These are phyloP conservation scores for Portunus trituberculatus DNA, from an alignment of 1,140 invertebrate genomes.

Conservation along the genomic window DNA sequence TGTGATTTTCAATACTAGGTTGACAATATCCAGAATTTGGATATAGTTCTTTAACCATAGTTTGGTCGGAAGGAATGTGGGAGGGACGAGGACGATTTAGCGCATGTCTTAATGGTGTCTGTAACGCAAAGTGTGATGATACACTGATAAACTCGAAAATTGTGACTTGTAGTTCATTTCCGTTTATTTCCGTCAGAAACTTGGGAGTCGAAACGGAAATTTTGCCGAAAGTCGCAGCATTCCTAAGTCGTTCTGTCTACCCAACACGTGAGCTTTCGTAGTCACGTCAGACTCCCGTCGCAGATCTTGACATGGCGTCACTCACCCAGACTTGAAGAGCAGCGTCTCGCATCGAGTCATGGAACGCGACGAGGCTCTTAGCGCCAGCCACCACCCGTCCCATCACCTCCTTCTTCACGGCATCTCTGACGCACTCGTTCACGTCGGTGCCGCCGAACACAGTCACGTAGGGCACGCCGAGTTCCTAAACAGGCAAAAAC, in stretches of 20 bases:
- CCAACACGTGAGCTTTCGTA: background rate
- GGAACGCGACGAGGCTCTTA: constrained; percentile 38
- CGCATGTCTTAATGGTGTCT: too few relatives aligned
- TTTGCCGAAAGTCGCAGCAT: background rate
- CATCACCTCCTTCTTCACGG: constrained; percentile 42
- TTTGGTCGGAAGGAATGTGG: too few relatives aligned
- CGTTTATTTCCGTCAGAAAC: too few relatives aligned
- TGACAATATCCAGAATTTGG: too few relatives aligned
- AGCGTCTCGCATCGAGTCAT: background rate
- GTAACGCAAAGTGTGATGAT: too few relatives aligned
- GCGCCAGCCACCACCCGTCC: constrained; percentile 49
- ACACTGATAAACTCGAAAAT: too few relatives aligned
- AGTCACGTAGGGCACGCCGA: constrained; percentile 53
- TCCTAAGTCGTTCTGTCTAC: too few relatives aligned
- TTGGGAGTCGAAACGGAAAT: too few relatives aligned
- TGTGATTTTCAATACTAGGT: too few relatives aligned
- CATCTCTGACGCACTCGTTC: constrained; percentile 54
- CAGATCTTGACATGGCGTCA: background rate
- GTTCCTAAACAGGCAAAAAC: background rate
- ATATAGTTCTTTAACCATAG: too few relatives aligned
- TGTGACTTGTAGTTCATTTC: too few relatives aligned
- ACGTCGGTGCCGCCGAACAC: constrained; percentile 64
- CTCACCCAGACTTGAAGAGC: constrained; percentile 55
- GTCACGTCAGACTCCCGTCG: background rate
- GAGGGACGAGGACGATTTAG: too few relatives aligned